Base-by-base conservation (phyloP, 2,113 vertebrate genomes). In the Amia ocellicauda region DNA sequence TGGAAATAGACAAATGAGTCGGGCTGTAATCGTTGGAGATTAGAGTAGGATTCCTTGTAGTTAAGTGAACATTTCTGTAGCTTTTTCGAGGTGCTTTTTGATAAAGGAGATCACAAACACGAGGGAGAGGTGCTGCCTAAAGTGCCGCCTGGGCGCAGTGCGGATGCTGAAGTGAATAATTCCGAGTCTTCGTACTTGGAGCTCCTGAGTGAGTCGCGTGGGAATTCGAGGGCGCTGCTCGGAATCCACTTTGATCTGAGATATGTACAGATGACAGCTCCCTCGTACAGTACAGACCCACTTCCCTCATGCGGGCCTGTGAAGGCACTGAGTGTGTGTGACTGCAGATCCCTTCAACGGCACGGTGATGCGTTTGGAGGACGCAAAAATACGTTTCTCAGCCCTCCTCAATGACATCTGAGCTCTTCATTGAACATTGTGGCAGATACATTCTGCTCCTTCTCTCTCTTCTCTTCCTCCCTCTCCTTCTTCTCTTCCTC, bases 391-490 rank as follows among this genome's bases (percentile, higher is more conserved):
- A 50, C 53, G 56, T 51, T 66, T 10, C 63, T 27, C 9, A 60
- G 20, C 54, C 13, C 59, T 58, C 58, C 23, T 23, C 36, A 58
- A n/a, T n/a, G n/a, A n/a, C n/a, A n/a, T n/a, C n/a, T 66, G 54
- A 62, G 36, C 22, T 45, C 14, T 14, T n/a, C 13, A 51, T 19
- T 28, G 60, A 53, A 43, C 55, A 63, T 63, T 63, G 52, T 19
- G 26, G 52, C 24, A 36, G 55, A 53, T 53, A 10, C 10, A 23
- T 19, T 11, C 7, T 50, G n/a, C 47, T 8, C 47, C 8, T n/a
- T 69, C 45, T 60, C 26, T 69, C 22, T 58, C 29, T 58, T 73
- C 69, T 60, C 68, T 75, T 70, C 71, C 77, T 71, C 64, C 68
- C 69, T 14, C 45, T n/a, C 20, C 36, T 8, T 5, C 26, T 17